Conservation (phyloP, 2,797 vertebrate genomes). For the Hafferia zeledoni region DNA sequence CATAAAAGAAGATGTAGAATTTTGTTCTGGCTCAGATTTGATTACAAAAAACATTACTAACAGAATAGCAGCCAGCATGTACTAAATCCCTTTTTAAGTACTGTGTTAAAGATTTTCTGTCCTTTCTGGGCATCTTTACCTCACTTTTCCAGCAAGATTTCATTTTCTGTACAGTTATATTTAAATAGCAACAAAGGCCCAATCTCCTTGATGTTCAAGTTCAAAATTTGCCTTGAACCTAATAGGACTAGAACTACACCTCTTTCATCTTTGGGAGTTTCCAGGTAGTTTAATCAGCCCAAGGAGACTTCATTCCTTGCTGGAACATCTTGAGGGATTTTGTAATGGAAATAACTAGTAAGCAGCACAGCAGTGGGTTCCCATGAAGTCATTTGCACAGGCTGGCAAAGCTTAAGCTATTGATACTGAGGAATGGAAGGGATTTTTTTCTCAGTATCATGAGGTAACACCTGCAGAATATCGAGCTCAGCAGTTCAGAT, state of each 20-base stretch:
- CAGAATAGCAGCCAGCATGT: background rate
- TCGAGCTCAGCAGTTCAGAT: background rate
- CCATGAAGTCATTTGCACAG: background rate
- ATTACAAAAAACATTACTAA: background rate
- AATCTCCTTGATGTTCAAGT: slow-evolving; percentile 15
- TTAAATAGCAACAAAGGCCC: slow-evolving; percentile 26
- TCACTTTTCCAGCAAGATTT: slow-evolving; percentile 17
- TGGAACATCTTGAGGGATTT: slow-evolving; percentile 39
- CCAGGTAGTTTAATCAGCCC: slow-evolving; percentile 38
- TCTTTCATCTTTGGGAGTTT: slow-evolving; percentile 27
- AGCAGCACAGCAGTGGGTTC: slow-evolving; percentile 5
- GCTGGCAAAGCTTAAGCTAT: background rate
- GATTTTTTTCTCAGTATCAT: background rate
- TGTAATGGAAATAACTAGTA: slow-evolving; percentile 13
- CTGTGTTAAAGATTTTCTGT: slow-evolving; percentile 2
- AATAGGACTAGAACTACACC: background rate
- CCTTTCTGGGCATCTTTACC: background rate
- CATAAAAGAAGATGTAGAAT: background rate
- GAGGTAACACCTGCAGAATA: background rate
- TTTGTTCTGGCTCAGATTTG: slow-evolving; percentile 36
- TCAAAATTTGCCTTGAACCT: slow-evolving; percentile 40
- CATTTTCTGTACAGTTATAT: background rate
- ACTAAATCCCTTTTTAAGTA: background rate
- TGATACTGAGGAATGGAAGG: background rate
- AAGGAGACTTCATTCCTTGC: slow-evolving; percentile 14